Evolutionary conservation across 2,888 invertebrate species (phyloP), one percentile per base, ranked within the genome.

Genomic region (Candidula unifasciata): DNA sequence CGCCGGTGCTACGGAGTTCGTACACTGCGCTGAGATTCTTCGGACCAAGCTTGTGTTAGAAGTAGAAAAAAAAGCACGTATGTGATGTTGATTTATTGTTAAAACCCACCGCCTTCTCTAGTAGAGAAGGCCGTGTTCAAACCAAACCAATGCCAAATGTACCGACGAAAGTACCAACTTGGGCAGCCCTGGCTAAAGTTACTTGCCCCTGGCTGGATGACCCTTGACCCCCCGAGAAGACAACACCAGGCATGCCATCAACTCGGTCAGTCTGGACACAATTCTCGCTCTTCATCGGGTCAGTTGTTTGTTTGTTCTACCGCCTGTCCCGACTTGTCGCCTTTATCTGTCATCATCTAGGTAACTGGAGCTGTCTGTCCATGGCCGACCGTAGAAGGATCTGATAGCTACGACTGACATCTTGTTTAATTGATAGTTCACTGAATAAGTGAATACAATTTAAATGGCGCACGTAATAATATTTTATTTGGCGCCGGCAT

Each of bases 181-280:
- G n/a, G n/a, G n/a, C n/a, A n/a, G n/a, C n/a, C n/a, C n/a, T n/a
- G n/a, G n/a, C 1, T 44, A 13, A 13, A 44, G 44, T 44, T 44
- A 44, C 10, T 0, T 44, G 0, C 68, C 21, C 68, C 68, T 33
- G 3, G 18, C 18, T 16, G 18, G 6, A 24, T 37, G 24, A 71
- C 37, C 71, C 37, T 71, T 71, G 71, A 37, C 69, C 69, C 33
- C 18, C 18, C 13, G 33, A 2, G 3, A 24, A 6, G 3, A 33
- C n/a, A 37, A n/a, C 10, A 71, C 24, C 44, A 71, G 37, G 71
- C 44, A 71, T 71, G 71, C 35, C 37, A 71, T 21, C 44, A 44
- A 44, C 71, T 24, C 21, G 71, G 71, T 44, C 71, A 44, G 71
- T 71, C 71, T n/a, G 37, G 0, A 37, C 37, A 71, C 71, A 71